Base-by-base conservation (phyloP, 2,888 invertebrate genomes). In the Eupelmus urozonus region DNA sequence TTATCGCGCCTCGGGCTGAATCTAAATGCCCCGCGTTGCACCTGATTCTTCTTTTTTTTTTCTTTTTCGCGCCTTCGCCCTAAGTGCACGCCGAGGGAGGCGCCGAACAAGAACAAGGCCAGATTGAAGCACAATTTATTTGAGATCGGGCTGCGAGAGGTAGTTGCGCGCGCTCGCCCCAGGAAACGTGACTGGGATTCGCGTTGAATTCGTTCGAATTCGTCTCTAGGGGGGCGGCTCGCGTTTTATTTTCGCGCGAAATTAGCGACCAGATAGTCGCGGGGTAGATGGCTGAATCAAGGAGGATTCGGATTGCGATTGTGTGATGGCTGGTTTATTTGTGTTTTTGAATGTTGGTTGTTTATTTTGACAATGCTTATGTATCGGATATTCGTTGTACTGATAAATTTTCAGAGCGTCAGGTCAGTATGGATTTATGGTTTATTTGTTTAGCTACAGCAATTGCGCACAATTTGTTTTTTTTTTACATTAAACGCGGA, bases 1-100 rank as follows among this genome's bases (percentile, higher is more conserved):
- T 85, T 85, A 85, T 85, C 84, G 82, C 83, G 83, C 83, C 82
- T 81, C 78, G 74, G 69, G 84, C 82, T 81, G 80, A 77, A 80
- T 80, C 80, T 49, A 76, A 80, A 80, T 77, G 74, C 80, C 67
- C 73, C 7, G 55, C 51, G 45, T 66, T 60, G 70, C 71, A 80
- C 65, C 77, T 77, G 53, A 20, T 49, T n/a, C n/a, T 49, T 60
- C 49, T 59, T 79, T 82, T 81, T 79, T 81, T 81, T 80, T 59
- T 65, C 78, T 63, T 57, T 34, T 45, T 79, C 81, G 81, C 80
- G 55, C 49, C 78, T 60, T 34, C 40, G 34, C 60, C 62, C 42
- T 40, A 72, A 71, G 77, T 77, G 77, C 77, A 72, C 18, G 72
- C 57, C 59, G 42, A 51, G 23, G 63, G 40, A 27, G 42, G 42